Percentiles rank a stretch among this genome's conserved stretches.
phyloP scores from a whole-genome alignment of 2,888 invertebrate species.

The Dryococelus australis region DNA sequence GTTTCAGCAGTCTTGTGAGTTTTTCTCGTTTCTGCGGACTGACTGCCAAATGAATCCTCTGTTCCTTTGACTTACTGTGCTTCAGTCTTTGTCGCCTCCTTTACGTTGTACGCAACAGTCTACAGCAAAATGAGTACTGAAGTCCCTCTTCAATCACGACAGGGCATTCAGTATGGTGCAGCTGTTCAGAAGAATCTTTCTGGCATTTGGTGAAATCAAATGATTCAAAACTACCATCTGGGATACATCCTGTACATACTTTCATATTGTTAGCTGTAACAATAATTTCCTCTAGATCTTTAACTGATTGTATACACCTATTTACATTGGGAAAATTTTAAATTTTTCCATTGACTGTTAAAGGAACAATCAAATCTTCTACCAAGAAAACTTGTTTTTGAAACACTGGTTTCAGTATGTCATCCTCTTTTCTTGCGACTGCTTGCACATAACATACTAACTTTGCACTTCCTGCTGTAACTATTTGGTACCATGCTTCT shows the following conservation, averaged over 20 bases:
- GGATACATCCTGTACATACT: neutral
- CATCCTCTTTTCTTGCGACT: neutral
- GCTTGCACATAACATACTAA: neutral
- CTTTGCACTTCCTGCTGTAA: neutral
- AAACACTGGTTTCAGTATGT: neutral
- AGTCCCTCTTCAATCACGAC: neutral
- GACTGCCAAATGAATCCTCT: neutral
- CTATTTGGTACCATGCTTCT: neutral
- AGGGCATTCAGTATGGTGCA: too few species aligned
- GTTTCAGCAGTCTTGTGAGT: neutral
- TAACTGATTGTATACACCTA: neutral
- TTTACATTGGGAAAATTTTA: neutral
- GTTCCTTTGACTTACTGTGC: neutral
- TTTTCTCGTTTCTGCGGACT: neutral
- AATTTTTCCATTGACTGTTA: neutral
- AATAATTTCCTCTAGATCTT: neutral
- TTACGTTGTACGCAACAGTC: too few species aligned
- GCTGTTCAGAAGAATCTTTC: neutral
- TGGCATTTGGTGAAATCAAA: neutral
- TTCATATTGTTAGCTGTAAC: neutral
- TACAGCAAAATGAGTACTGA: neutral
- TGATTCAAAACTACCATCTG: neutral
- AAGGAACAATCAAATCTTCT: neutral
- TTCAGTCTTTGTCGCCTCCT: neutral
- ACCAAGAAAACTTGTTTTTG: neutral